Evolutionary conservation across 2,888 invertebrate species (phyloP), one percentile per base, ranked within the genome.

Genomic region (Oligia fasciuncula): DNA sequence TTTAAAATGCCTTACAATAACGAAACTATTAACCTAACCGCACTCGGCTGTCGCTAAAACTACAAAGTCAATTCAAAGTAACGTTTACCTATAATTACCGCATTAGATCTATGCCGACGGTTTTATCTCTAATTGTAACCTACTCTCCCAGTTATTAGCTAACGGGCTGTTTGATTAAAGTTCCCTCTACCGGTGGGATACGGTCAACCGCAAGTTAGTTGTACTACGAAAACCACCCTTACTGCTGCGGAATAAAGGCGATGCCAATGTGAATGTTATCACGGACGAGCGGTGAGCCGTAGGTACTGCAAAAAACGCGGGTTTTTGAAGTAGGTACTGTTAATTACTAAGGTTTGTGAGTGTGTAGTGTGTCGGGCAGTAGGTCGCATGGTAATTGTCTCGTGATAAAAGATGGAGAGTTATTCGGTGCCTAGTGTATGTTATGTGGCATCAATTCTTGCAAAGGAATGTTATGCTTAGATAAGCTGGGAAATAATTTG

Each of bases 111-210:
- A 79, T 86, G 54, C 57, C 68, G 76, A 43, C 65, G 60, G 79
- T 75, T 79, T 77, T 75, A 83, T 75, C 79, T 75, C 43, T 77
- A 76, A 85, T 70, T 73, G 60, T 73, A 66, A 51, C n/a, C 60
- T 19, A 62, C 49, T 62, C 73, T 76, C 51, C 66, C 9, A 66
- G 83, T 67, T 84, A 85, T 77, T 86, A 83, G 66, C 63, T 73
- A 79, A 66, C 68, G n/a, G 72, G 60, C 51, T 79, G 85, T 77
- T 75, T 85, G 79, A 85, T 83, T 85, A 86, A 79, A 83, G 60
- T 76, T 73, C n/a, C 46, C 65, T n/a, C 29, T 77, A 51, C 65
- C 68, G n/a, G n/a, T 71, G 69, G 35, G 46, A 23, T 19, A 67
- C 23, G n/a, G 35, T 23, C 60, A 77, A 67, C 67, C 66, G 4